Evolutionary conservation across 2,113 vertebrate species (phyloP).

Genomic region (Petrocephalus microphthalmus): DNA sequence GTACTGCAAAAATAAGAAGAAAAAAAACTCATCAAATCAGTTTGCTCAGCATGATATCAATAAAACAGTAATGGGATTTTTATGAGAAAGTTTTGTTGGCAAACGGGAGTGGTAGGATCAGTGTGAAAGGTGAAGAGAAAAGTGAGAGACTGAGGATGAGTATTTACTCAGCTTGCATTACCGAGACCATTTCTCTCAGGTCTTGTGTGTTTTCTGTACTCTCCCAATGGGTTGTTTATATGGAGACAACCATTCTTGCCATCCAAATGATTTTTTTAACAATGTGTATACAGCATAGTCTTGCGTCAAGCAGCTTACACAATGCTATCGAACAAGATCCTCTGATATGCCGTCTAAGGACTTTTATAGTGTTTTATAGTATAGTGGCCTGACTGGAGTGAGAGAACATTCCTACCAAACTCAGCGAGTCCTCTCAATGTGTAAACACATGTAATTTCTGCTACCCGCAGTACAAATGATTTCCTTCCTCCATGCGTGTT

Average conservation of each 20-base stretch:
- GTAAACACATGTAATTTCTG: constrained; percentile 3
- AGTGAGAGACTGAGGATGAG: neutral
- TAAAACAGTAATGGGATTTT: neutral
- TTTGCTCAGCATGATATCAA: neutral
- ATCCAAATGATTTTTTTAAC: neutral
- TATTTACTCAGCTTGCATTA: neutral
- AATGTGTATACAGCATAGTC: neutral
- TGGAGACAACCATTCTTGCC: neutral
- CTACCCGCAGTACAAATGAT: neutral
- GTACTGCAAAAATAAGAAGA: neutral
- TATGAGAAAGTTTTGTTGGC: neutral
- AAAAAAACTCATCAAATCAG: neutral
- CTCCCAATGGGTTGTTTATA: neutral
- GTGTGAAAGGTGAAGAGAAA: neutral
- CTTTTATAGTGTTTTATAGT: neutral
- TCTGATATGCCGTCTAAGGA: neutral
- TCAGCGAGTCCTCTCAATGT: neutral
- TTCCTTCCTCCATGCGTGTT: constrained; percentile 10
- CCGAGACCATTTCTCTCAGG: neutral
- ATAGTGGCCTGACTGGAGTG: neutral
- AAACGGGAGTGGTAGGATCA: neutral
- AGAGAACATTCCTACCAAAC: neutral
- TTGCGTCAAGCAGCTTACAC: neutral
- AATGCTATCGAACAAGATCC: neutral
- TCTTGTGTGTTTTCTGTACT: neutral